Evolutionary conservation across 2,797 vertebrate genomes (phyloP), one percentile per base, ranked within the genome.

Genomic region (Myotis myotis): DNA sequence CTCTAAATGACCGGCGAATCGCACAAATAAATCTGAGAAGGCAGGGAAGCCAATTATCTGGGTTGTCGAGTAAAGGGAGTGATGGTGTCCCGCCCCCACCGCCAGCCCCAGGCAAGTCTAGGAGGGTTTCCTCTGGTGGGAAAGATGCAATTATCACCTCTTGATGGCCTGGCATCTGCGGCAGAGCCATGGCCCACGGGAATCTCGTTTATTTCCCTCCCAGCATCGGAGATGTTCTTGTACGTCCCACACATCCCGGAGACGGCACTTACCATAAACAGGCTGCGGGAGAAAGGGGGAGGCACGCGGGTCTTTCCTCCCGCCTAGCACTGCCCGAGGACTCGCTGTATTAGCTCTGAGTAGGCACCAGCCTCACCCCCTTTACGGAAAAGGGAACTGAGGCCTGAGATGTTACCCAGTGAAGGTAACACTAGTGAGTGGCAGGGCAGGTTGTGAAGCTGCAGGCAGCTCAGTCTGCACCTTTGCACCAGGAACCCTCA

Each of bases 391-490:
- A 55, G 55, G 74, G 38, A 64, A 38, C 47, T 1, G 87, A 90
- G 87, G 47, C 74, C 30, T 8, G 36, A n/a, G 13, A 36, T 38
- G 44, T 33, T 30, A 49, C 60, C 13, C 41, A 1, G 57, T 16
- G 79, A 28, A 8, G 1, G 17, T 8, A 8, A 5, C 15, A 1
- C 7, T 3, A 20, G 75, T 10, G n/a, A 36, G 44, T 0, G 1
- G 19, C 55, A 0, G 3, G 81, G 81, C 47, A 22, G 36, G 81
- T 9, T 3, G 0, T 19, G 13, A 33, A 25, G 51, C 4, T 15
- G 19, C 19, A 12, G 64, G 38, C 91, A n/a, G 33, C 53, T 0
- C 51, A 7, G 66, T 44, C 23, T 8, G 19, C 3, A 5, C 51
- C 60, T 70, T 20, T 11, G 60, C 4, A 8, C 3, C 0, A 12